A percentile compares a stretch with the other conserved stretches of the same genome.
Evolutionary conservation across 2,113 vertebrate genomes (phyloP).

Genomic region (Ceyx margarethae): DNA sequence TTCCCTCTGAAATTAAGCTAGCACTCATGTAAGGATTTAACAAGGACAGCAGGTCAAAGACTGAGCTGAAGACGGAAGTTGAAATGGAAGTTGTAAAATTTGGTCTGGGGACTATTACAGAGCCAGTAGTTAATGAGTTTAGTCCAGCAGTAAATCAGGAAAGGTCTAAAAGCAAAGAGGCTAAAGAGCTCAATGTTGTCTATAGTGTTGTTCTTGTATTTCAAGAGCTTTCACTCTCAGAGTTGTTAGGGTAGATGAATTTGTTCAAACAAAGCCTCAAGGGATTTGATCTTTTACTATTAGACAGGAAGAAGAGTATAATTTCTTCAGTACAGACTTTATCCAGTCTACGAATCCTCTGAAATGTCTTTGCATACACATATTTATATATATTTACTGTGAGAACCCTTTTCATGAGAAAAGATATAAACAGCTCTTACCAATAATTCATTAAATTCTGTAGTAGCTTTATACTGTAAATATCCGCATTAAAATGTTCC

Average conservation of each 20-base stretch:
- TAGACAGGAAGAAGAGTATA: neutral
- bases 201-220: neutral
- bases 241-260: neutral
- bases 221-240: neutral
- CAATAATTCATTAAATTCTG: neutral
- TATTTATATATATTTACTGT: neutral
- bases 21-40: neutral
- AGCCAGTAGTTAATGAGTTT: slow-evolving; percentile 15
- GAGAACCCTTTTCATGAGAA: neutral
- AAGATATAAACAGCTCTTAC: neutral
- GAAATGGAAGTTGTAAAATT: slow-evolving; percentile 37
- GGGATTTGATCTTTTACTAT: neutral
- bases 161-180: neutral
- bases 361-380: neutral
- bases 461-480: neutral
- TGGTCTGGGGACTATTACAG: neutral
- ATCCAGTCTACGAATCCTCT: neutral
- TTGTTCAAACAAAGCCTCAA: slow-evolving; percentile 12
- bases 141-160: slow-evolving; percentile 41
- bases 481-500: neutral
- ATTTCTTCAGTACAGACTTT: neutral
- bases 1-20: neutral
- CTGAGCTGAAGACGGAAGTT: neutral
- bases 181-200: neutral
- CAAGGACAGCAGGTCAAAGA: neutral